phyloP scores from a whole-genome alignment of 2,113 vertebrate species.

The Tylochromis polylepis region DNA sequence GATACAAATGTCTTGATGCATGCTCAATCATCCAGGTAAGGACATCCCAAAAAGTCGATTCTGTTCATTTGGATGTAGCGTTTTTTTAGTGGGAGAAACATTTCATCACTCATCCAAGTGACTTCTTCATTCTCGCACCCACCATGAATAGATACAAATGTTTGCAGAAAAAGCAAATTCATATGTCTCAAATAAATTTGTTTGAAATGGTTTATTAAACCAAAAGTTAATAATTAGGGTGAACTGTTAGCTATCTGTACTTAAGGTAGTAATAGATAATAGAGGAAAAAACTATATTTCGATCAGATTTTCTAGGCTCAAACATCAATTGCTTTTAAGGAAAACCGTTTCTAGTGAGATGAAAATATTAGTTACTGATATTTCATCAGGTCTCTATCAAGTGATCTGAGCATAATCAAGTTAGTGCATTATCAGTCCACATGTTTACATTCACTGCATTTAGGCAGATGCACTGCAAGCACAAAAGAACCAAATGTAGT shows the following conservation, averaged over 20 bases:
- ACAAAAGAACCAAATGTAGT: not conserved
- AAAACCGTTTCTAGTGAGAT: no score
- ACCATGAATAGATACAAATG: not conserved
- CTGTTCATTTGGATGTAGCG: not conserved
- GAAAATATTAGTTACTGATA: no score
- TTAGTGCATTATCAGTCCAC: no score
- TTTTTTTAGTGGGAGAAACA: not conserved
- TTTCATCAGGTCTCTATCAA: no score
- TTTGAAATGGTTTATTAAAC: not conserved
- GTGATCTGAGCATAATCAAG: no score
- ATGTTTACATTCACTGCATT: no score
- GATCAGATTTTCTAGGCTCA: not conserved
- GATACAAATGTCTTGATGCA: not conserved
- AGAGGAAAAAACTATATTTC: not conserved
- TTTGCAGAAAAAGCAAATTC: not conserved
- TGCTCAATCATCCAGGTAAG: not conserved
- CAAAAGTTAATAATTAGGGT: not conserved
- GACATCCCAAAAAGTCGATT: not conserved
- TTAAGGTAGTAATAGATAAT: not conserved
- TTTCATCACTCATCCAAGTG: not conserved
- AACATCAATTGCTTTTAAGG: no score
- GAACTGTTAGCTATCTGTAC: not conserved
- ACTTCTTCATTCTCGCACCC: not conserved
- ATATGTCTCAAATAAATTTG: no score
- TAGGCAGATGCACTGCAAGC: no score